phyloP scores from a whole-genome alignment of 2,888 invertebrate species.

The Leptothorax acervorum region DNA sequence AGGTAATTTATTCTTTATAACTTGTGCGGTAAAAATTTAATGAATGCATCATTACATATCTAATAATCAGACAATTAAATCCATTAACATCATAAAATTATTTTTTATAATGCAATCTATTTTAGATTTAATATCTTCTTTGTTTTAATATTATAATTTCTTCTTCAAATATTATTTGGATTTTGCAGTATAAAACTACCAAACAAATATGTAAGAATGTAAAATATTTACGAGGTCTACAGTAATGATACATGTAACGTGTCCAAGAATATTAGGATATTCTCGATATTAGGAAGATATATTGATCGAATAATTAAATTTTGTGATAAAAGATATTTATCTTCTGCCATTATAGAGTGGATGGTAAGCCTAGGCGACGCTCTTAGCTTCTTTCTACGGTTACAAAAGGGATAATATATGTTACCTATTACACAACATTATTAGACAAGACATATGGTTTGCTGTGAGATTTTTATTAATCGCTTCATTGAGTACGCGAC shows the following conservation, averaged over 20 bases:
- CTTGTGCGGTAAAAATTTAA: neutral
- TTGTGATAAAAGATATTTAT: neutral
- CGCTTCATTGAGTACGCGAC: neutral
- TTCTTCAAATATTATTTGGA: neutral
- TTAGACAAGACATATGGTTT: neutral
- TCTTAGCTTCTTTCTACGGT: slow-evolving; percentile 17
- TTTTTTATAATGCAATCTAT: neutral
- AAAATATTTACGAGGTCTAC: neutral
- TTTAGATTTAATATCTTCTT: neutral
- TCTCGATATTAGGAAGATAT: neutral
- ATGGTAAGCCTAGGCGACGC: neutral
- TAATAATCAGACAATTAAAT: neutral
- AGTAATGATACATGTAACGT: neutral
- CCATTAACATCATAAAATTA: neutral
- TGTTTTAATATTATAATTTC: neutral
- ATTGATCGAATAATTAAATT: neutral
- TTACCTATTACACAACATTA: neutral
- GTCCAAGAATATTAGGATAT: neutral
- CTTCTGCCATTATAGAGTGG: neutral
- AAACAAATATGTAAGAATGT: neutral
- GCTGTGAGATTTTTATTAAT: neutral
- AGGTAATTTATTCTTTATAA: neutral
- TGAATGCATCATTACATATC: neutral
- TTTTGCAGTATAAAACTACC: neutral
- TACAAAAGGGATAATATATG: neutral